Base-by-base conservation (phyloP, 2,888 invertebrate genomes). In the Podotricha telesiphe region DNA sequence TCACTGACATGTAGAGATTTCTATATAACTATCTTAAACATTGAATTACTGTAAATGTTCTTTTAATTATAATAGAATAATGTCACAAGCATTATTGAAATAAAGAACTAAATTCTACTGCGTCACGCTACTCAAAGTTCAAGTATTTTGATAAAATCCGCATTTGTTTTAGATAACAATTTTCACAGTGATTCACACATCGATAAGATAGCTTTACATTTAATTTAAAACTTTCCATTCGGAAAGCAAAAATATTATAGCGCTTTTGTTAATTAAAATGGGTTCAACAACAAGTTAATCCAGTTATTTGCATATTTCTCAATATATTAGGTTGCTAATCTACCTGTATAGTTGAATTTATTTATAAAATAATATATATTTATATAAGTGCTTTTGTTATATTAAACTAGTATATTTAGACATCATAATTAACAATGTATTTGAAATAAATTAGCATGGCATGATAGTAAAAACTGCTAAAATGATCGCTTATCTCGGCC, bases 121-220 rank as follows among this genome's bases (percentile, higher is more conserved):
- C 53, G 71, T 83, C 83, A 77, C 74, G 76, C 75, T 79, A 82
- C 83, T 84, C 78, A 53, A 73, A 28, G 40, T 34, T 73, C 65
- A 66, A 74, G 73, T 74, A 67, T 55, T 34, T 45, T 45, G 70
- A 71, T 71, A 73, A 70, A 69, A 40, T 19, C 10, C 59, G 40
- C 20, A 65, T 53, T 65, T 58, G 37, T 68, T 69, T 67, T 37
- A 63, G 70, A 68, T 68, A 70, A 48, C 51, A 50, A 61, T 58
- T 62, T 75, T 75, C 59, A 75, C 47, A 64, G 55, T 63, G 58
- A 64, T 58, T 58, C 40, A 37, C 10, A n/a, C 19, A n/a, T 17
- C 42, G 63, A 58, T 56, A 64, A 64, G 37, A 53, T 48, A 40
- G 6, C 51, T 51, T 42, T 42, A 37, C 45, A 51, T 62, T 47